phyloP scores from a whole-genome alignment of 2,888 invertebrate genomes.

The Sarcophaga rosellei region DNA sequence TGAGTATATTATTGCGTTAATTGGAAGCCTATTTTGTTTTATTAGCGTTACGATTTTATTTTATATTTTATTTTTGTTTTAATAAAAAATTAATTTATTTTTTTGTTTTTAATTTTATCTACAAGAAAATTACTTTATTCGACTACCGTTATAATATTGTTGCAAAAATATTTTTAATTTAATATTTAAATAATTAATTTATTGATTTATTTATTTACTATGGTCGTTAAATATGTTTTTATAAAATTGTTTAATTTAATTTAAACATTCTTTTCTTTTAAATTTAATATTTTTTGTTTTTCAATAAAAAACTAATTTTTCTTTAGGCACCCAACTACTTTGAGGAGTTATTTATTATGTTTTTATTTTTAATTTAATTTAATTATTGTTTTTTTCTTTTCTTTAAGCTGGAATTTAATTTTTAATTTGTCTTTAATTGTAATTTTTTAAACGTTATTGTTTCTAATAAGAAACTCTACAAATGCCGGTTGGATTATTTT shows the following conservation, averaged over 20 bases:
- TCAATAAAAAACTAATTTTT: conserved; percentile 56
- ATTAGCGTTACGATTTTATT: conserved; percentile 1
- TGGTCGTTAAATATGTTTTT: background rate
- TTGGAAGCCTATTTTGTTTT: background rate
- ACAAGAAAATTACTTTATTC: conserved; percentile 3
- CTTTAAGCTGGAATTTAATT: conserved; percentile 49
- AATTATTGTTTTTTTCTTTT: conserved; percentile 56
- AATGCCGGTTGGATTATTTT: conserved; percentile 22
- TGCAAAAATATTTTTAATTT: conserved; percentile 50
- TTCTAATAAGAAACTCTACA: conserved; percentile 53
- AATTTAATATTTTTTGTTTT: conserved; percentile 21
- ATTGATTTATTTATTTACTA: conserved; percentile 1
- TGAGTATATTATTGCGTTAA: too few relatives aligned
- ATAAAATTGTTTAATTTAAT: conserved; percentile 34
- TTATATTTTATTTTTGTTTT: background rate
- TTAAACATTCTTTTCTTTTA: conserved; percentile 27
- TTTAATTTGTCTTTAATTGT: conserved; percentile 1
- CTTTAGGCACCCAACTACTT: conserved; percentile 66
- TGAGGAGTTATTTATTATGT: conserved; percentile 48
- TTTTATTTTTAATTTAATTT: conserved; percentile 31
- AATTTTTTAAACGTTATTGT: background rate
- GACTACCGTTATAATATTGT: conserved; percentile 8
- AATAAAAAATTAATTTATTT: background rate
- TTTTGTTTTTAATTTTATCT: conserved; percentile 24
- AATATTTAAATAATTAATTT: background rate